Evolutionary conservation across 2,888 invertebrate genomes (phyloP).

Genomic region (Pheosia tremula): DNA sequence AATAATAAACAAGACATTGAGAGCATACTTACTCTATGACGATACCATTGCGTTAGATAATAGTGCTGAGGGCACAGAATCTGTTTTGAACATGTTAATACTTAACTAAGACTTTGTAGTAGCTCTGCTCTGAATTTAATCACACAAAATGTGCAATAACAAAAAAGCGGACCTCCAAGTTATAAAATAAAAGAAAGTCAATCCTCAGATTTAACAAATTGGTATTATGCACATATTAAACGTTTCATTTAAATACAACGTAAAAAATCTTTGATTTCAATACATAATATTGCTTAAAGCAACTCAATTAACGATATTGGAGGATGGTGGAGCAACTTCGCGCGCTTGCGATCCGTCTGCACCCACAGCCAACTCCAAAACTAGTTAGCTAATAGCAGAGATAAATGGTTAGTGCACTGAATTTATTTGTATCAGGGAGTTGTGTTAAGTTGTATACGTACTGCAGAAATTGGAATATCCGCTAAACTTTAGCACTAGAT

Average conservation of each 20-base stretch:
- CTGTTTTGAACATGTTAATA: too few relatives aligned
- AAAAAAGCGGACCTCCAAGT: too few relatives aligned
- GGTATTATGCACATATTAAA: too few relatives aligned
- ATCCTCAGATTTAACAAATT: neutral
- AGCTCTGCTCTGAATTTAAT: too few relatives aligned
- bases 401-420: conserved; percentile 45
- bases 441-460: conserved; percentile 22
- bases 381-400: conserved; percentile 58
- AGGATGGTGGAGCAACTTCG: conserved; percentile 38
- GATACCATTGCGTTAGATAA: too few relatives aligned
- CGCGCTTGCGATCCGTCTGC: conserved; percentile 37
- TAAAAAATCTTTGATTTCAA: conserved; percentile 1
- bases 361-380: conserved; percentile 35
- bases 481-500: neutral
- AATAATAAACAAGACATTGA: too few relatives aligned
- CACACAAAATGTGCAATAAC: too few relatives aligned
- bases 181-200: too few relatives aligned
- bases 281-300: conserved; percentile 28
- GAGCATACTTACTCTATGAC: too few relatives aligned
- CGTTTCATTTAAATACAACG: neutral
- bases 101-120: too few relatives aligned
- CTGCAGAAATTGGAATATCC: conserved; percentile 14
- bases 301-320: conserved; percentile 54
- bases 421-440: conserved; percentile 35
- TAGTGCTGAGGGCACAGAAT: too few relatives aligned